Evolutionary conservation across 2,888 invertebrate genomes (phyloP).

Genomic region (Cyclophora albipunctata): DNA sequence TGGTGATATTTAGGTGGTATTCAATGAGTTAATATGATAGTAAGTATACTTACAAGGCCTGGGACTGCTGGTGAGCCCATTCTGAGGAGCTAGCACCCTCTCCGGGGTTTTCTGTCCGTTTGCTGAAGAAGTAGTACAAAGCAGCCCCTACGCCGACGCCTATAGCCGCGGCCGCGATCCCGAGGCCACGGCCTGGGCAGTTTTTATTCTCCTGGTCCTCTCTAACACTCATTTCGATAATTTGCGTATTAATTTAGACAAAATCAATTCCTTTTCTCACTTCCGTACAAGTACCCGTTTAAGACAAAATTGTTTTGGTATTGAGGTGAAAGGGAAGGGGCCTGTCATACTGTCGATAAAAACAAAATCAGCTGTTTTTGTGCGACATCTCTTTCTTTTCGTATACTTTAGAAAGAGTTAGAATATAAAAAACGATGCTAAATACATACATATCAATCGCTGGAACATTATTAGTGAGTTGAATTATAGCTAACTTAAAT

Average conservation of each 20-base stretch:
- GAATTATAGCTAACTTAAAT: too few relatives aligned
- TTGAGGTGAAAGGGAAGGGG: too few relatives aligned
- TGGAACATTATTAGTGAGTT: too few relatives aligned
- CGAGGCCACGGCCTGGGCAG: conserved; percentile 54
- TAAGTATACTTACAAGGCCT: conserved; percentile 37
- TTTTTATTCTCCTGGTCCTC: conserved; percentile 51
- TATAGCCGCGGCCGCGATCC: conserved; percentile 57
- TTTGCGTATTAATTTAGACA: conserved; percentile 2
- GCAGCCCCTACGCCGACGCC: conserved; percentile 66
- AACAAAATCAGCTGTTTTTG: conserved; percentile 2
- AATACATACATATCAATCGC: too few relatives aligned
- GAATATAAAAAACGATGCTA: too few relatives aligned
- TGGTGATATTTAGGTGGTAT: too few relatives aligned
- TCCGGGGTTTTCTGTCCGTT: conserved; percentile 43
- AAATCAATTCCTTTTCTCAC: too few relatives aligned
- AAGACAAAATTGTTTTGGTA: too few relatives aligned
- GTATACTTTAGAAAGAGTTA: too few relatives aligned
- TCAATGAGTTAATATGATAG: too few relatives aligned
- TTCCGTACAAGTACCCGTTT: too few relatives aligned
- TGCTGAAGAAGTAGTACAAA: conserved; percentile 60
- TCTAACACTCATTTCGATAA: conserved; percentile 48
- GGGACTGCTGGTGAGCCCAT: conserved; percentile 39
- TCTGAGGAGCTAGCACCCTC: conserved; percentile 45
- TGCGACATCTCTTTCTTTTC: conserved; percentile 2
- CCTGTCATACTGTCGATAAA: too few relatives aligned